A percentile compares a stretch with the other conserved stretches of the same genome.
These are phyloP conservation scores for Drosophila neotestacea DNA, from an alignment of 2,888 invertebrate species.

Conservation along the genomic window DNA sequence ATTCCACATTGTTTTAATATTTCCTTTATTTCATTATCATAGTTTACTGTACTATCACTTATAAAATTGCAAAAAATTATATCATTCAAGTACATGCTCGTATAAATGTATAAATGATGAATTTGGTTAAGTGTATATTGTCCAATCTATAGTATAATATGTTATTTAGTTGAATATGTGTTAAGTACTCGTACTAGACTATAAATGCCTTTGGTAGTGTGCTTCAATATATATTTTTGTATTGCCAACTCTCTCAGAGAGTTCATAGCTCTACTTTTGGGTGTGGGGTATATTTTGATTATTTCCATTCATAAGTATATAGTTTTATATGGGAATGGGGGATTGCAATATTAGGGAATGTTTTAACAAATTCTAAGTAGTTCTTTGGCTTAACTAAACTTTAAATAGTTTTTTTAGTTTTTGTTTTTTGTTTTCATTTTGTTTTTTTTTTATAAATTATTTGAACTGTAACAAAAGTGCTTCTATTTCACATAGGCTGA, in stretches of 20 bases:
- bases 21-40: constrained; percentile 56
- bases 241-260: constrained; percentile 55
- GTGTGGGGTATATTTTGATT: constrained; percentile 44
- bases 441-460: constrained; percentile 45
- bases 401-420: constrained; percentile 27
- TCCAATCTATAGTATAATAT: constrained; percentile 76
- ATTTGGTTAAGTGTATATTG: constrained; percentile 82
- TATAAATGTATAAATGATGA: constrained; percentile 49
- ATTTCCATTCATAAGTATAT: constrained; percentile 34
- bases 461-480: constrained; percentile 79
- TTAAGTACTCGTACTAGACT: constrained; percentile 53
- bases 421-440: constrained; percentile 8
- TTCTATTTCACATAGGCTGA: constrained; percentile 63
- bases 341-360: neutral
- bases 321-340: constrained; percentile 11
- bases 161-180: constrained; percentile 45
- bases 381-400: constrained; percentile 59
- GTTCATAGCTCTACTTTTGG: constrained; percentile 19
- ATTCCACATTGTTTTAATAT: constrained; percentile 16
- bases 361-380: constrained; percentile 46
- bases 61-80: constrained; percentile 80
- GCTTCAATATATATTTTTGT: constrained; percentile 17
- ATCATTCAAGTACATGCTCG: constrained; percentile 43
- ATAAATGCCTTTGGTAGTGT: constrained; percentile 70
- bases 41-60: constrained; percentile 70